Evolutionary conservation across 35 echinoderm and acorn worm species (phyloP), one percentile per base, ranked within the genome.

Genomic region (Amphiura filiformis): DNA sequence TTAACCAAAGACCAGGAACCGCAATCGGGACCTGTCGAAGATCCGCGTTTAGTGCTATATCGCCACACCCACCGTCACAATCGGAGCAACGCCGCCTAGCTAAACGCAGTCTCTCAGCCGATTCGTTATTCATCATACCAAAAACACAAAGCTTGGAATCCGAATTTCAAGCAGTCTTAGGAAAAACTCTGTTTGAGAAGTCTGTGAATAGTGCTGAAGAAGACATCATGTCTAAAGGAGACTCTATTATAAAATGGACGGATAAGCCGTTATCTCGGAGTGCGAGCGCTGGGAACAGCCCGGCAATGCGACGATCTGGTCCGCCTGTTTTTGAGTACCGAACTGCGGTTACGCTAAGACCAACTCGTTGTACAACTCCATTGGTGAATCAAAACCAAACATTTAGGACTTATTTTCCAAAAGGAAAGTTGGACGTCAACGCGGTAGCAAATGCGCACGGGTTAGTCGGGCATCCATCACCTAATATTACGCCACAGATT

Each of bases 101-200:
- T 22, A 14, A 30, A 17, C 83, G 83, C 0, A 85, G 83, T 37
- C 39, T 85, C 37, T 85, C 83, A 13, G 83, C 83, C 36, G 83
- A 85, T 17, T 85, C 83, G 17, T 56, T 85, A 23, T 61, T 36
- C 56, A 61, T 85, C 47, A 85, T 85, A 32, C 83, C 83, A 13
- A 37, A 85, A 40, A 39, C 56, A 15, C 4, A 61, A 22, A 61
- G 39, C 23, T 36, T 85, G 22, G 56, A 85, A 36, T 85, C 83
- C 32, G 47, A 85, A 61, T 85, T 85, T 31, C 83, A 85, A 61
- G 56, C 52, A 13, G 83, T 85, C 32, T 56, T 85, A 18, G 83
- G 83, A 18, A 85, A 85, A 36, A 36, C 49, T 23, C 56, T 85
- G 32, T 85, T 85, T 61, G 83, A 85, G 13, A 56, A 85, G 35